Percentiles rank a stretch among this genome's conserved stretches.
These are phyloP conservation scores for Apeltes quadracus DNA, from an alignment of 2,113 vertebrate species.

Conservation along the genomic window DNA sequence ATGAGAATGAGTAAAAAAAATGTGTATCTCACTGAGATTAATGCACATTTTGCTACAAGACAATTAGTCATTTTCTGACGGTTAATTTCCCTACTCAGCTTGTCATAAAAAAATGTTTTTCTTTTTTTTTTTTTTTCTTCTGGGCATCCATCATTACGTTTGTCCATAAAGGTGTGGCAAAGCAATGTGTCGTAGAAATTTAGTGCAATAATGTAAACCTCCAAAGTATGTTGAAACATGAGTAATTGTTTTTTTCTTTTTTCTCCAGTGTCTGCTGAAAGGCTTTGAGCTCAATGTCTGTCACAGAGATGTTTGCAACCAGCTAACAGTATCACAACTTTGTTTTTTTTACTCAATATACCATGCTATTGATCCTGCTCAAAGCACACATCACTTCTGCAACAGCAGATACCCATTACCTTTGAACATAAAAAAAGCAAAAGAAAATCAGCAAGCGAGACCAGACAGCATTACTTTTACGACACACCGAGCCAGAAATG, in stretches of 20 bases:
- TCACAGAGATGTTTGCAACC: constrained; percentile 79
- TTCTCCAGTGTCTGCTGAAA: constrained; percentile 82
- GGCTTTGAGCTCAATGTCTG: constrained; percentile 76
- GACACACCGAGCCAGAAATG: constrained; percentile 82
- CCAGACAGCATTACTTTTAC: constrained; percentile 82
- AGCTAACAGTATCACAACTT: constrained; percentile 75
- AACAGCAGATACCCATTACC: constrained; percentile 77
- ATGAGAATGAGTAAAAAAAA: constrained; percentile 99
- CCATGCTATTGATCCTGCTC: constrained; percentile 82
- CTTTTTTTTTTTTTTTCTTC: constrained; percentile 74
- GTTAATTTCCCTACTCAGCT: constrained; percentile 87
- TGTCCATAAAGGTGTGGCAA: constrained; percentile 95
- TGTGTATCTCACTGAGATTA: constrained; percentile 99
- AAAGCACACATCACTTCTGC: constrained; percentile 79
- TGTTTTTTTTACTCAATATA: constrained; percentile 70
- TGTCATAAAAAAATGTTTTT: constrained; percentile 84
- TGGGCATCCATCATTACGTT: constrained; percentile 92
- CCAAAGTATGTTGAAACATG: constrained; percentile 88
- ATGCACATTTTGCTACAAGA: constrained; percentile 99
- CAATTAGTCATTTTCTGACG: constrained; percentile 96
- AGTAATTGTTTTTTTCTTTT: constrained; percentile 53
- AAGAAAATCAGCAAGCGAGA: constrained; percentile 82
- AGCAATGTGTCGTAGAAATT: constrained; percentile 94
- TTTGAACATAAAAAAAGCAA: constrained; percentile 67
- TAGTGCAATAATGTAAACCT: constrained; percentile 97